A percentile compares a stretch with the other conserved stretches of the same genome.
Conservation (phyloP, 2,797 vertebrate species). For the Leuciscus waleckii region DNA sequence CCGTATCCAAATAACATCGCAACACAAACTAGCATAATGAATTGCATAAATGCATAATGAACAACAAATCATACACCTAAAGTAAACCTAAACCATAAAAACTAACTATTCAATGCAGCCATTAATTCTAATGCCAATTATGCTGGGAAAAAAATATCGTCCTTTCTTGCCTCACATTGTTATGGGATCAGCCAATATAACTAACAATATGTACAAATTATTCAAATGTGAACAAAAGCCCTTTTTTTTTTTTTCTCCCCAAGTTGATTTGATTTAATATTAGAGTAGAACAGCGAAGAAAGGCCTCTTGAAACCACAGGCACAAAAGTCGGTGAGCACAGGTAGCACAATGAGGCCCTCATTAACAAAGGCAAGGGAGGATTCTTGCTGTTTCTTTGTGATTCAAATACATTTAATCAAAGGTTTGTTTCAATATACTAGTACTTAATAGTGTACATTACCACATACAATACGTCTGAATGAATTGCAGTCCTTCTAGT, state of each 20-base stretch:
- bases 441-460: conserved; percentile 86
- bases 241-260: conserved; percentile 49
- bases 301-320: conserved; percentile 73
- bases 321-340: conserved; percentile 78
- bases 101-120: conserved; percentile 2
- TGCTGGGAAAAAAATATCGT: neutral
- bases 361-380: conserved; percentile 78
- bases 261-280: conserved; percentile 76
- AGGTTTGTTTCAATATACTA: conserved; percentile 84
- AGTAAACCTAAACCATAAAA: conserved; percentile 23
- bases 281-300: conserved; percentile 69
- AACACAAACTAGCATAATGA: conserved; percentile 4
- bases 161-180: neutral
- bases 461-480: conserved; percentile 76
- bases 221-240: conserved; percentile 52
- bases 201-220: conserved; percentile 54
- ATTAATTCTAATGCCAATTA: conserved; percentile 18
- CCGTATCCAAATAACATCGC: neutral
- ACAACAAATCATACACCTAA: conserved; percentile 34
- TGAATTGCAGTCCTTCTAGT: conserved; percentile 78
- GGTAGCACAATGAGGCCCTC: conserved; percentile 77
- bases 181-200: conserved; percentile 32
- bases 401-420: conserved; percentile 88
- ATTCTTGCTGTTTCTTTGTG: conserved; percentile 84
- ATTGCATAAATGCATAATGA: neutral